Evolutionary conservation across 2,113 vertebrate species (phyloP).

Genomic region (Tupaia tana): DNA sequence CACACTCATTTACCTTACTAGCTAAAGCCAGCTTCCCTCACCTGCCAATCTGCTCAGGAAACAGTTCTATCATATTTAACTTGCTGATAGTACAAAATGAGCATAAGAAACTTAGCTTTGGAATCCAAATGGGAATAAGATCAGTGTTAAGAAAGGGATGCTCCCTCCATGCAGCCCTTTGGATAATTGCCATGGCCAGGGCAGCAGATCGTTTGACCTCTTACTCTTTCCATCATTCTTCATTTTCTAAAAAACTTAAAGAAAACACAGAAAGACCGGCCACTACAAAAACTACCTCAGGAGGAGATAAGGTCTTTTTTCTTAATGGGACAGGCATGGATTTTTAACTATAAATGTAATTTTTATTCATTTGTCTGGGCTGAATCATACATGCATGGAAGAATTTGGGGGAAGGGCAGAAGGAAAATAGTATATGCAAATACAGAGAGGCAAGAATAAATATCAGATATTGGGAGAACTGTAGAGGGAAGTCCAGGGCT

Average conservation of each 20-base stretch:
- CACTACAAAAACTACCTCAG: not conserved
- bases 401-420: not conserved
- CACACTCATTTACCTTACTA: not conserved
- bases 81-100: not conserved
- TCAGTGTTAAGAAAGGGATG: accelerated
- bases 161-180: not conserved
- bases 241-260: not conserved
- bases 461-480: not conserved
- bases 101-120: not conserved
- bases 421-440: not conserved
- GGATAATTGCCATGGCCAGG: not conserved
- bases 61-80: not conserved
- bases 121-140: not conserved
- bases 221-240: not conserved
- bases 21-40: not conserved
- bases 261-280: not conserved
- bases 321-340: not conserved
- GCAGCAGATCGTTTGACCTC: not conserved
- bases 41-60: not conserved
- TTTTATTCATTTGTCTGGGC: not conserved
- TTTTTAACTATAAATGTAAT: not conserved
- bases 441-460: not conserved
- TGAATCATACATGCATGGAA: not conserved
- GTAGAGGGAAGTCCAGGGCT: not conserved
- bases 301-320: not conserved